These are phyloP conservation scores for Ips nitidus DNA, from an alignment of 1,140 invertebrate species.

Conservation along the genomic window DNA sequence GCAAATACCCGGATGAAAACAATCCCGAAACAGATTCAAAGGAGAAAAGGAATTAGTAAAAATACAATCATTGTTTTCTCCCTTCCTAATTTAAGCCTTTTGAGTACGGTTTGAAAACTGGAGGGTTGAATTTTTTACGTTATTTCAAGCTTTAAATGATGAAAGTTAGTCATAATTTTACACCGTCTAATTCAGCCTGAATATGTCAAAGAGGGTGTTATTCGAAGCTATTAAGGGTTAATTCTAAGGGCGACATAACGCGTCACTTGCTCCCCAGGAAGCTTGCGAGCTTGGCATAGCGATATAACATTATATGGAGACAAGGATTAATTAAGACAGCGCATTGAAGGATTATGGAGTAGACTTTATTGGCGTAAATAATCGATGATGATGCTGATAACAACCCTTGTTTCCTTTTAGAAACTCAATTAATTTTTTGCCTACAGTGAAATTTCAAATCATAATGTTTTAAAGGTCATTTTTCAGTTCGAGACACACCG, in stretches of 20 bases:
- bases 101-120: not conserved
- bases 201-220: slow-evolving; percentile 20
- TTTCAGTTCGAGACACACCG: too few species aligned
- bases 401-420: too few species aligned
- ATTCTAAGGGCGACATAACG: slow-evolving; percentile 18
- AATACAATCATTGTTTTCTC: slow-evolving; percentile 26
- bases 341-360: slow-evolving; percentile 7
- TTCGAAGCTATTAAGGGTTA: slow-evolving; percentile 28
- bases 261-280: slow-evolving; percentile 20
- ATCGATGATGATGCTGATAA: not conserved
- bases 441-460: too few species aligned
- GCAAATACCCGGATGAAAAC: slow-evolving; percentile 25
- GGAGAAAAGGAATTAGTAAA: slow-evolving; percentile 29
- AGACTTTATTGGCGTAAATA: slow-evolving; percentile 15
- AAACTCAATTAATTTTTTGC: too few species aligned
- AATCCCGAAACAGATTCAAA: slow-evolving; percentile 21
- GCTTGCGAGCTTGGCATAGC: slow-evolving; percentile 17
- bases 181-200: not conserved
- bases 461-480: too few species aligned
- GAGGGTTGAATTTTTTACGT: not conserved
- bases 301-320: slow-evolving; percentile 21
- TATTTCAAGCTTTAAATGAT: too few species aligned
- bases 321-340: slow-evolving; percentile 31
- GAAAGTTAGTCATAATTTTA: too few species aligned
- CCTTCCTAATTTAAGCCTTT: slow-evolving; percentile 20